Evolutionary conservation across 2,888 invertebrate genomes (phyloP).

Genomic region (Dysmachus trigonus): DNA sequence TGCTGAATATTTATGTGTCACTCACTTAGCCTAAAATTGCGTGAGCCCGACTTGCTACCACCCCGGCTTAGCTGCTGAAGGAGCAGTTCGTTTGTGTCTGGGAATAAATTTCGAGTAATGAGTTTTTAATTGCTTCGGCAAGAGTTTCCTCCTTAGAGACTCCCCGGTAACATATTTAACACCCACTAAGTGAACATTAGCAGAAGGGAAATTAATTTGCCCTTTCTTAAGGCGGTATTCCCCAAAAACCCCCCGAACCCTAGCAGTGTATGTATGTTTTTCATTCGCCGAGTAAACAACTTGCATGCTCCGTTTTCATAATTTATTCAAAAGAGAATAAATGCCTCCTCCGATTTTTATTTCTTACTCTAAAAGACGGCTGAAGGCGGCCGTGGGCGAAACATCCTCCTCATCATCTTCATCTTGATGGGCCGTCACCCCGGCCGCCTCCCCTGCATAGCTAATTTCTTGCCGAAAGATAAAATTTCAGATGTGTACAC

Average conservation of each 20-base stretch:
- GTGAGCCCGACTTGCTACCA: neutral
- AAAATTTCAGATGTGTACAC: conserved; percentile 24
- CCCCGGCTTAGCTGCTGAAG: neutral
- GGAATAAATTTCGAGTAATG: conserved; percentile 38
- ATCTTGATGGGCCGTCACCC: too few relatives aligned
- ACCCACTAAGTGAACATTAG: conserved; percentile 40
- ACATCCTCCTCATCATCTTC: neutral
- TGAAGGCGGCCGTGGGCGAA: neutral
- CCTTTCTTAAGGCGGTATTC: neutral
- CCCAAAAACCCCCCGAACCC: neutral
- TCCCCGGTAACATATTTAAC: conserved; percentile 36
- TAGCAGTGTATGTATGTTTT: neutral
- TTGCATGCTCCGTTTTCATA: conserved; percentile 14
- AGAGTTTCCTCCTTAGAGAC: conserved; percentile 36
- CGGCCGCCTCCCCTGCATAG: neutral
- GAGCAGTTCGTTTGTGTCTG: conserved; percentile 35
- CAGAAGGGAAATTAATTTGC: conserved; percentile 38
- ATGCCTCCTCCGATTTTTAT: conserved; percentile 11
- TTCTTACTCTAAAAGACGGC: neutral
- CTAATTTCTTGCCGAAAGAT: conserved; percentile 20
- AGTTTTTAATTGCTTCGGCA: conserved; percentile 40
- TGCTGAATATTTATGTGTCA: conserved; percentile 35
- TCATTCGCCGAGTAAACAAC: neutral
- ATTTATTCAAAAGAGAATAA: conserved; percentile 33
- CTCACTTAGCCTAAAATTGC: conserved; percentile 28